These are phyloP conservation scores for Creontiades dilutus DNA, from an alignment of 2,888 invertebrate genomes.

Conservation along the genomic window DNA sequence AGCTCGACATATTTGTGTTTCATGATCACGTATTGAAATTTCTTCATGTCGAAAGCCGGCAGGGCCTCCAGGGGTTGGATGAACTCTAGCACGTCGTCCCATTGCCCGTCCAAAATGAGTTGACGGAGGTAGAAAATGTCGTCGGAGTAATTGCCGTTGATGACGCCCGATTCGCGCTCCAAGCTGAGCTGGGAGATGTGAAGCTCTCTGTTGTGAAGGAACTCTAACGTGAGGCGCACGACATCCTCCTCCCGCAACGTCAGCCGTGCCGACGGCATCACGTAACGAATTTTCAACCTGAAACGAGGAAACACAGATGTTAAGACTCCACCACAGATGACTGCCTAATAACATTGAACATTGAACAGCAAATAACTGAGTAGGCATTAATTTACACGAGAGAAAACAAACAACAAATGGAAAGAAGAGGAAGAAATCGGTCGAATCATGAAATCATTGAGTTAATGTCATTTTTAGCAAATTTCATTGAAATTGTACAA, in stretches of 20 bases:
- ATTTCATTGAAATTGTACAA: no score
- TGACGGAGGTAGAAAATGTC: conserved; percentile 96
- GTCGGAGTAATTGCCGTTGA: conserved; percentile 95
- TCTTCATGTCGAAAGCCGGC: conserved; percentile 89
- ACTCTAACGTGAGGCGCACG: conserved; percentile 90
- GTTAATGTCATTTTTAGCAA: no score
- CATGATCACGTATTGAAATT: conserved; percentile 89
- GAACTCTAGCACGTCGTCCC: conserved; percentile 98
- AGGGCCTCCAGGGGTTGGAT: conserved; percentile 93
- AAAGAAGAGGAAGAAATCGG: no score
- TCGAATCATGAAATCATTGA: no score
- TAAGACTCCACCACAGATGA: background rate
- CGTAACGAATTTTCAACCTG: conserved; percentile 78
- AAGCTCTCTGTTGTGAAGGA: conserved; percentile 92
- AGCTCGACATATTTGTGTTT: conserved; percentile 96
- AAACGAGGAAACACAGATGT: conserved; percentile 3
- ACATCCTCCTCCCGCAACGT: conserved; percentile 93
- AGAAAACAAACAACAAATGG: no score
- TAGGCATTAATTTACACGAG: no score
- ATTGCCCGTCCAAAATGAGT: conserved; percentile 97
- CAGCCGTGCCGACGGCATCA: conserved; percentile 91
- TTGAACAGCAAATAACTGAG: no score
- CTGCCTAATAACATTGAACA: no score
- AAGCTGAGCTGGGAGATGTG: conserved; percentile 94
- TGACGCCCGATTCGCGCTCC: conserved; percentile 96